Base-by-base conservation (phyloP, 1,140 invertebrate species). In the Cydia splendana region DNA sequence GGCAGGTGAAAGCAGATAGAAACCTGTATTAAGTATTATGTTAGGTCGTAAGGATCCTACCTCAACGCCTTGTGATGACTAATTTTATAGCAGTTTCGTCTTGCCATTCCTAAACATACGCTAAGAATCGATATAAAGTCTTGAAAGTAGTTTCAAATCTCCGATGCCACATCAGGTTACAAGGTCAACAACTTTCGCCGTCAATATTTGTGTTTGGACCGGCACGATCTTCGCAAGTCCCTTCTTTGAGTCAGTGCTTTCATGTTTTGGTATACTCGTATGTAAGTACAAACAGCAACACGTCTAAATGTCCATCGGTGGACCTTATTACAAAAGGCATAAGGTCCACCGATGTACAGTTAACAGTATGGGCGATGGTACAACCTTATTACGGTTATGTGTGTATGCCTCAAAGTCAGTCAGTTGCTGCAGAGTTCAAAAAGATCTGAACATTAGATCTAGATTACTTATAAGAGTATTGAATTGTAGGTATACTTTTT, bases 101-200 rank as follows among this genome's bases (percentile, higher is more conserved):
- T 13, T 53, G 53, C 20, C 9, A 75, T 53, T 75, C 13, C 42
- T 13, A 28, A 28, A 51, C 12, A 75, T 75, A 62, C 67, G 30
- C 1, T 15, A 42, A 69, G 65, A 65, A 28, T 28, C 12, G 28
- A 34, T 30, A n/a, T 34, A 15, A 24, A 71, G 18, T 71, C 34
- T 71, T 34, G 67, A 71, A 71, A 71, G 67, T 71, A 71, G 67
- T 71, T 38, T 71, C 15, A 65, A 75, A 57, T 48, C 34, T 71
- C 74, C 73, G 73, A 75, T 67, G 62, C 77, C 62, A 78, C 69
- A 77, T 77, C 67, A 73, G 79, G 83, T 86, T 81, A 85, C 82
- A 86, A 85, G 83, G 85, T 82, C 81, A 85, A 82, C 83, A 65
- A 81, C 85, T 86, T 86, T 86, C 83, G 77, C 83, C 81, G 79